A percentile compares a stretch with the other conserved stretches of the same genome.
phyloP scores from a whole-genome alignment of 1,140 invertebrate species.

The Hylaeus anthracinus region DNA sequence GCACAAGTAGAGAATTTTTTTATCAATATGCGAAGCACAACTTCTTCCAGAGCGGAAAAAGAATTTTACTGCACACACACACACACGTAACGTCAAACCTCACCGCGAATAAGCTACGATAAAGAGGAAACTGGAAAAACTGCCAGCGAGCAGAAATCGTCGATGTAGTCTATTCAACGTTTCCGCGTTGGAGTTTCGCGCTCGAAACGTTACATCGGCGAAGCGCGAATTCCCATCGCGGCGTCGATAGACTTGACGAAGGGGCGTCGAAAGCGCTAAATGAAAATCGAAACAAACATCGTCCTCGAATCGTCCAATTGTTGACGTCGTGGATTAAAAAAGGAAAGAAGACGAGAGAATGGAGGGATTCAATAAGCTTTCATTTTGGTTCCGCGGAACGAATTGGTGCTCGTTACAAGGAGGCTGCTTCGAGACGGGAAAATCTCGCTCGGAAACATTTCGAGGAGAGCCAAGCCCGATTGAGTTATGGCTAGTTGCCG shows the following conservation, averaged over 20 bases:
- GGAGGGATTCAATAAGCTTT: constrained; percentile 27
- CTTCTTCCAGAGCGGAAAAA: no score
- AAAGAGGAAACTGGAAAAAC: neutral
- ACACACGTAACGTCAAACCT: no score
- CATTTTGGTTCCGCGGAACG: constrained; percentile 29
- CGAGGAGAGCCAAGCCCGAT: constrained; percentile 28
- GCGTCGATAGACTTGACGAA: neutral
- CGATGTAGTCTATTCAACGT: neutral
- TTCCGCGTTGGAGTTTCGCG: neutral
- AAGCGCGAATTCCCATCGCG: neutral
- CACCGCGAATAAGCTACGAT: no score
- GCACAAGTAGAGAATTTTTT: no score
- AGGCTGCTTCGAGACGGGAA: constrained; percentile 13
- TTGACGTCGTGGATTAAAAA: neutral
- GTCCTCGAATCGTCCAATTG: neutral
- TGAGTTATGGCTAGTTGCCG: constrained; percentile 47
- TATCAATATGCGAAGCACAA: no score
- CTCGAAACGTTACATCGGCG: neutral
- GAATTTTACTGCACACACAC: no score
- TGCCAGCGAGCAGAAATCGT: neutral
- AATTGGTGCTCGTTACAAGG: constrained; percentile 29
- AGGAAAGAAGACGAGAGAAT: neutral
- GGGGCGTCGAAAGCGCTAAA: neutral
- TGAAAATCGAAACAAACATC: constrained; percentile 1
- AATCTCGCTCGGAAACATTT: constrained; percentile 39